Conservation (phyloP, 2,113 vertebrate species). For the Oreochromis aureus region DNA sequence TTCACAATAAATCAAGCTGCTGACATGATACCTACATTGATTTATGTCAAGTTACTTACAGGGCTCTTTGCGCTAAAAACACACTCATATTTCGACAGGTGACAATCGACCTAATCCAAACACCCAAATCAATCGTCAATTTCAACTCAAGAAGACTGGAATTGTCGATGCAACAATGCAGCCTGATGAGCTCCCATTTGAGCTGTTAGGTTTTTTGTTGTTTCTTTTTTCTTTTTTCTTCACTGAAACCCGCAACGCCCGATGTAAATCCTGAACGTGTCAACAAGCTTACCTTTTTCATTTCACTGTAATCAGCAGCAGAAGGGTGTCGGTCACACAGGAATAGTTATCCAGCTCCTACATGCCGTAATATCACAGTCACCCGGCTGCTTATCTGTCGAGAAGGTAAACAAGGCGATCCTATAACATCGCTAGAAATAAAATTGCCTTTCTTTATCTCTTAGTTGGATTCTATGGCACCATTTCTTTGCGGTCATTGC, state of each 20-base stretch:
- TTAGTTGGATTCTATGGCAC: background rate
- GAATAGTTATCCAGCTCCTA: constrained; percentile 62
- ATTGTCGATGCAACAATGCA: constrained; percentile 44
- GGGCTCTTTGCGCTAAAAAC: background rate
- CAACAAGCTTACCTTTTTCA: constrained; percentile 56
- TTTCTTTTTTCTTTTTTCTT: background rate
- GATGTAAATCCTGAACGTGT: constrained; percentile 5
- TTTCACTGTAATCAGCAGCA: constrained; percentile 9
- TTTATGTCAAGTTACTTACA: constrained; percentile 9
- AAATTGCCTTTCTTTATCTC: background rate
- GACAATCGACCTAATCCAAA: background rate
- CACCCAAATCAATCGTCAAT: background rate
- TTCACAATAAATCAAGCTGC: background rate
- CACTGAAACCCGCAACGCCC: constrained; percentile 43
- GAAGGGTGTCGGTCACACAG: constrained; percentile 54
- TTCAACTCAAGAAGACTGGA: background rate
- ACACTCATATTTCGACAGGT: constrained; percentile 29
- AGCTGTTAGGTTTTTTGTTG: background rate
- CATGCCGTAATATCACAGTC: constrained; percentile 49
- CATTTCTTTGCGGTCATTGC: constrained; percentile 15
- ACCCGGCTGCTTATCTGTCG: constrained; percentile 24
- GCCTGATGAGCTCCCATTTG: constrained; percentile 21
- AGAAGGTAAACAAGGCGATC: constrained; percentile 48
- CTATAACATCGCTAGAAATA: background rate
- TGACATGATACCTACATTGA: background rate